A percentile compares a stretch with the other conserved stretches of the same genome.
Evolutionary conservation across 2,113 vertebrate species (phyloP).

Genomic region (Ivindomyrus marchei): DNA sequence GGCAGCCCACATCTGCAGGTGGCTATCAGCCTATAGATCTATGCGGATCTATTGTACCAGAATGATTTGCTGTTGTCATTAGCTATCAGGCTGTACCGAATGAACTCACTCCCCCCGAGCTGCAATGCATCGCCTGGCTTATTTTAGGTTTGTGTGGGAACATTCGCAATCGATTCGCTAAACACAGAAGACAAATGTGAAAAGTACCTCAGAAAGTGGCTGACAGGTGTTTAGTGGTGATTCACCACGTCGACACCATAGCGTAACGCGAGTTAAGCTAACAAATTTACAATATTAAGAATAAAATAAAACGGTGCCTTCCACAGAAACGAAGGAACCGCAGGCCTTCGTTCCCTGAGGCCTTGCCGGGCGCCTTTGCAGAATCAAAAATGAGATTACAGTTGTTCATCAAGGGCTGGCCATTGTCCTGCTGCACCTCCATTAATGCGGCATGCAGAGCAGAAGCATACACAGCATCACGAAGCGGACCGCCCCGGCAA

Average conservation of each 20-base stretch:
- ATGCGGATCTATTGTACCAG: background rate
- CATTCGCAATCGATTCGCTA: background rate
- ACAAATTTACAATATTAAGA: background rate
- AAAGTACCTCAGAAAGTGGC: background rate
- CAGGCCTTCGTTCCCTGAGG: background rate
- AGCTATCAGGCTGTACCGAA: background rate
- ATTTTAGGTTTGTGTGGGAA: background rate
- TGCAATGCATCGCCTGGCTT: background rate
- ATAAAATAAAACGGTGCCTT: background rate
- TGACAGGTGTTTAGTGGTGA: background rate
- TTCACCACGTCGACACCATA: background rate
- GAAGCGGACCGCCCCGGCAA: background rate
- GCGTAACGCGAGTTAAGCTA: background rate
- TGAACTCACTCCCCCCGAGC: background rate
- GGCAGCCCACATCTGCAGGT: background rate
- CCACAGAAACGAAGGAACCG: background rate
- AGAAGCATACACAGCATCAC: background rate
- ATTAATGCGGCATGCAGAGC: background rate
- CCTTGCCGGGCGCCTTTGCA: background rate
- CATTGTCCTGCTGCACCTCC: background rate
- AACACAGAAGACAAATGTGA: background rate
- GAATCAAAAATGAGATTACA: background rate
- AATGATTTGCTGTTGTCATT: background rate
- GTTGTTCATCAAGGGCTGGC: background rate
- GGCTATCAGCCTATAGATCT: background rate